phyloP scores from a whole-genome alignment of 2,888 invertebrate species.

The Napeogenes sylphis region DNA sequence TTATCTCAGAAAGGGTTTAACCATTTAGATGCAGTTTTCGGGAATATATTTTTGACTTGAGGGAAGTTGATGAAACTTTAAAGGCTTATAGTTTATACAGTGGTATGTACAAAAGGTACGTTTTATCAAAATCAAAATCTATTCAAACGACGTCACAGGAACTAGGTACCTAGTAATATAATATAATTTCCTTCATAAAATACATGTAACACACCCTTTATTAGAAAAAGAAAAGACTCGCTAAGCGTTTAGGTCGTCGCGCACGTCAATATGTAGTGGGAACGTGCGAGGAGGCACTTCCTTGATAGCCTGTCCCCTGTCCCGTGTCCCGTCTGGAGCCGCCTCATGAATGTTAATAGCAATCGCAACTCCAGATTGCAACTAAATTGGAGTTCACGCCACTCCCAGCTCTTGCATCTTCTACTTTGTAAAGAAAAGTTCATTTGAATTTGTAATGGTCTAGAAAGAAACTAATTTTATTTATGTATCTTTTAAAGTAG shows the following conservation, averaged over 20 bases:
- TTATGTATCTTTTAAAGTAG: not conserved
- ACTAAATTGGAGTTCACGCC: slow-evolving; percentile 22
- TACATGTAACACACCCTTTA: no score
- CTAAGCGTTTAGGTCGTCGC: not conserved
- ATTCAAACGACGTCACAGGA: no score
- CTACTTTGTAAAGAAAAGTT: not conserved
- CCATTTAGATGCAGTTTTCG: no score
- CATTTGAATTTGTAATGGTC: slow-evolving; percentile 14
- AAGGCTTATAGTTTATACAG: no score
- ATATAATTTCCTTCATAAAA: not conserved
- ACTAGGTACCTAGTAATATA: no score
- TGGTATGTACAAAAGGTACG: no score
- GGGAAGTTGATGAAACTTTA: no score
- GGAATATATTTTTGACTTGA: no score
- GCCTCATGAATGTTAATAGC: slow-evolving; percentile 31
- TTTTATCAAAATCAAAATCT: no score
- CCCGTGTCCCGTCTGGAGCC: slow-evolving; percentile 11
- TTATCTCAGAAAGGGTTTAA: no score
- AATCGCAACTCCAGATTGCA: slow-evolving; percentile 23
- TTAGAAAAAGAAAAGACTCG: slow-evolving; percentile 1
- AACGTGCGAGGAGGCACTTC: slow-evolving; percentile 23
- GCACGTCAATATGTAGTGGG: slow-evolving; percentile 13
- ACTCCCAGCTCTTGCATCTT: slow-evolving; percentile 7
- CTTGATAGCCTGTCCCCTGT: slow-evolving; percentile 17
- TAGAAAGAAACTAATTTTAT: not conserved